Evolutionary conservation across 2,113 vertebrate genomes (phyloP), one percentile per base, ranked within the genome.

Genomic region (Talpa occidentalis): DNA sequence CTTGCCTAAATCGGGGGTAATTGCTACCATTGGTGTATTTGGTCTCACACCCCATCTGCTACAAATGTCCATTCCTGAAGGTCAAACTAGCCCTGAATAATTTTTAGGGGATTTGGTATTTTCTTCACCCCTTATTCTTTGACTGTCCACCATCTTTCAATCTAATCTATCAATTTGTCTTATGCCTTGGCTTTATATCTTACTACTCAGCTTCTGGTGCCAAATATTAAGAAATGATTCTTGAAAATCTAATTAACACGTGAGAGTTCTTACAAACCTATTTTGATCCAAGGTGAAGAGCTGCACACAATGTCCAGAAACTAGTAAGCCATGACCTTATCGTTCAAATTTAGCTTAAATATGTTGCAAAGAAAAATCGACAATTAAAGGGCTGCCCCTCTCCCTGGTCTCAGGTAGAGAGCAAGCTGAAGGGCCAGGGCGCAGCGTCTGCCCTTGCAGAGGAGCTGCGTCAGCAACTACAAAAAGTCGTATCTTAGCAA

Each of bases 91-190:
- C 15, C 19, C 72, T 24, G 40, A 22, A 7, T 64, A 72, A 83
- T 54, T 91, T 90, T 86, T 83, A 77, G 77, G 52, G 70, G 72
- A 82, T 37, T 56, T 90, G 60, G 52, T n/a, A 30, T 62, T 81
- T 76, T 42, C 69, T 32, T 90, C 7, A 72, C 22, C 17, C 73
- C 52, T 60, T 90, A 6, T 67, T 86, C 52, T 78, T 79, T 94
- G 74, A 24, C 54, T 94, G 11, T 56, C 62, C 44, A 47, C 0
- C 44, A 82, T 5, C 19, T 86, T 87, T 69, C 47, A 64, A 47
- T 67, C 17, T n/a, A 73, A 69, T 37, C 47, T 82, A 60, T 67
- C 69, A 74, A 52, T 62, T 90, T 92, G 86, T 3, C 54, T 67
- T 87, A 24, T 42, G 69, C 44, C 24, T 70, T 87, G 54, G 64